Conservation (phyloP, 1,140 invertebrate genomes). For the Grapholita molesta region DNA sequence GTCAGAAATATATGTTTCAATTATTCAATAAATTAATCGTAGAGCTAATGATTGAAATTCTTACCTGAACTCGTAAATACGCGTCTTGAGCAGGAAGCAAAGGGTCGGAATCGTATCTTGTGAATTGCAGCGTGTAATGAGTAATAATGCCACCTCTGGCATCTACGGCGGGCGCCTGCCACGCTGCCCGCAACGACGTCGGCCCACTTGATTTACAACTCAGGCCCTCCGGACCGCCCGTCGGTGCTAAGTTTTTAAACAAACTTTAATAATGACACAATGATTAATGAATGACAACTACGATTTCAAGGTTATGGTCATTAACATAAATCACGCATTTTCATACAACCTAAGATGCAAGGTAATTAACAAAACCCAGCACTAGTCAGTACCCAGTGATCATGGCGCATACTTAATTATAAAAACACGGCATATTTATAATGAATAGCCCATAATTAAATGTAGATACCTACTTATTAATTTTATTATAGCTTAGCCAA, state of each 20-base stretch:
- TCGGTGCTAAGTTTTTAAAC: conserved; percentile 78
- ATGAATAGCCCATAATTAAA: too few relatives aligned
- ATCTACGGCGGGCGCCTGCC: conserved; percentile 84
- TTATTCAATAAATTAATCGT: too few relatives aligned
- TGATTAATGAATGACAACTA: neutral
- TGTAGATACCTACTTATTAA: too few relatives aligned
- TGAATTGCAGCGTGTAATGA: conserved; percentile 86
- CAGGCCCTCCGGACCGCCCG: conserved; percentile 82
- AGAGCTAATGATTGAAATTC: neutral
- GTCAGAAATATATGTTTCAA: too few relatives aligned
- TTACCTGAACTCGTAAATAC: conserved; percentile 60
- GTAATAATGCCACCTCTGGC: conserved; percentile 87
- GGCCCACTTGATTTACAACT: conserved; percentile 84
- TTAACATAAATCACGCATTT: too few relatives aligned
- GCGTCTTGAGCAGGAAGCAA: conserved; percentile 57
- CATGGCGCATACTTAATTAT: too few relatives aligned
- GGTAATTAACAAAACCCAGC: too few relatives aligned
- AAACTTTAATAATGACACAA: neutral
- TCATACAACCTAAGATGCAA: too few relatives aligned
- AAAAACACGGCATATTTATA: too few relatives aligned
- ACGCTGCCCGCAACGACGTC: conserved; percentile 86
- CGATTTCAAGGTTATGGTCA: neutral
- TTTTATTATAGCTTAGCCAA: too few relatives aligned
- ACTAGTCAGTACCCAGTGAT: too few relatives aligned
- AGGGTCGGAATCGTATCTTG: conserved; percentile 58